Conservation (phyloP, 2,797 vertebrate species). For the Sphenopsis melanotis region DNA sequence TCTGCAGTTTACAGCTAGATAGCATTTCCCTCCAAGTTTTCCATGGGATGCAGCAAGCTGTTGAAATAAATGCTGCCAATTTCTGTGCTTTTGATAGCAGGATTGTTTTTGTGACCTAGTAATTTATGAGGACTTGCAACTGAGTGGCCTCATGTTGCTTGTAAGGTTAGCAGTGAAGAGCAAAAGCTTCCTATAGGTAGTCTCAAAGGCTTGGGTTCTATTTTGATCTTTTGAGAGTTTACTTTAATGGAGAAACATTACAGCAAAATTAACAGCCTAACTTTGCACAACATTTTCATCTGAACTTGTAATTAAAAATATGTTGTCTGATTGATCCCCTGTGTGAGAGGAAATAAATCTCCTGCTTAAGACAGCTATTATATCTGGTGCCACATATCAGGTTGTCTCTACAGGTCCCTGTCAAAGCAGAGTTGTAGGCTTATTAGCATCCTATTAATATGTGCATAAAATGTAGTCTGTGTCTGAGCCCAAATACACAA, state of each 20-base stretch:
- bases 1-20: not conserved
- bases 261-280: not conserved
- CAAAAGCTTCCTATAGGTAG: not conserved
- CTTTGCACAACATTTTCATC: not conserved
- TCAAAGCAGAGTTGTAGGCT: constrained; percentile 58
- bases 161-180: not conserved
- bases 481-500: constrained; percentile 83
- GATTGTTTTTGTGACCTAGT: not conserved
- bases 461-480: constrained; percentile 71
- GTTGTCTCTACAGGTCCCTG: constrained; percentile 41
- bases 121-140: not conserved
- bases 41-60: not conserved
- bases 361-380: not conserved
- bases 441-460: constrained; percentile 78
- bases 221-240: not conserved
- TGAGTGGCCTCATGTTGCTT: not conserved
- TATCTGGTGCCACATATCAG: constrained; percentile 49
- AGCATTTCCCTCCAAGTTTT: not conserved
- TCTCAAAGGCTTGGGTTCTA: not conserved
- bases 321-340: not conserved
- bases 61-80: not conserved
- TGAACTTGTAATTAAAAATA: not conserved
- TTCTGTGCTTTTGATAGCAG: not conserved
- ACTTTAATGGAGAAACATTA: not conserved
- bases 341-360: not conserved